A percentile compares a stretch with the other conserved stretches of the same genome.
Evolutionary conservation across 1,140 invertebrate genomes (phyloP).

Genomic region (Scaptomyza montana): DNA sequence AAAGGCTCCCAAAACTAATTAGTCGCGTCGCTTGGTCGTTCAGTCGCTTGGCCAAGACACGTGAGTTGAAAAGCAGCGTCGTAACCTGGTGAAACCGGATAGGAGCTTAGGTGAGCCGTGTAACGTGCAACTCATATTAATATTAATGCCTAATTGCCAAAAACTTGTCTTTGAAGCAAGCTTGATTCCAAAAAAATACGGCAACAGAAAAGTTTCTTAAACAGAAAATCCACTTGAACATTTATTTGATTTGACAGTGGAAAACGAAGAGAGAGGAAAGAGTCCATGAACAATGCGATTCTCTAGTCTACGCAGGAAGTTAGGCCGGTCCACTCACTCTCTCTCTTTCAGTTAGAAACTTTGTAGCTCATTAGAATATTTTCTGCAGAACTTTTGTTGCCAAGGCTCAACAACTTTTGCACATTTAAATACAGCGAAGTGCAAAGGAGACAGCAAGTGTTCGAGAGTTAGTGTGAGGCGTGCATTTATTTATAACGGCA

Average conservation of each 20-base stretch:
- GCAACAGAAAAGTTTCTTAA: constrained; percentile 13
- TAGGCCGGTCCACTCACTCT: constrained; percentile 3
- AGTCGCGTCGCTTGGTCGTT: constrained; percentile 47
- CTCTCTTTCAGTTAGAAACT: constrained; percentile 44
- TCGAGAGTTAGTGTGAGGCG: constrained; percentile 6
- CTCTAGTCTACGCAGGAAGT: constrained; percentile 47
- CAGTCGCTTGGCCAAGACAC: constrained; percentile 53
- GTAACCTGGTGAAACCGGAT: constrained; percentile 2
- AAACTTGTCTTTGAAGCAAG: constrained; percentile 44
- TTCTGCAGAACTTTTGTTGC: constrained; percentile 57
- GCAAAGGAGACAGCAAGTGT: constrained; percentile 28
- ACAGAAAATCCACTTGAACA: constrained; percentile 40
- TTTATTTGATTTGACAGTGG: constrained; percentile 58
- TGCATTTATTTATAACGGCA: constrained; percentile 68
- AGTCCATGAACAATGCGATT: constrained; percentile 2
- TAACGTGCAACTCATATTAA: constrained; percentile 60
- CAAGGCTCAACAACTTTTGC: constrained; percentile 48
- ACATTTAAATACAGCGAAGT: constrained; percentile 26
- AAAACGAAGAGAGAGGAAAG: neutral
- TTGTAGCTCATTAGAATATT: constrained; percentile 80
- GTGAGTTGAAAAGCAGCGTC: constrained; percentile 43
- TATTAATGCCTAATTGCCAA: constrained; percentile 72
- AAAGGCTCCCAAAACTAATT: constrained; percentile 72
- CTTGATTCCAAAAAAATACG: neutral
- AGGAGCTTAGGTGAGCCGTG: constrained; percentile 14